phyloP scores from a whole-genome alignment of 2,888 invertebrate species.

The Spodoptera exigua region DNA sequence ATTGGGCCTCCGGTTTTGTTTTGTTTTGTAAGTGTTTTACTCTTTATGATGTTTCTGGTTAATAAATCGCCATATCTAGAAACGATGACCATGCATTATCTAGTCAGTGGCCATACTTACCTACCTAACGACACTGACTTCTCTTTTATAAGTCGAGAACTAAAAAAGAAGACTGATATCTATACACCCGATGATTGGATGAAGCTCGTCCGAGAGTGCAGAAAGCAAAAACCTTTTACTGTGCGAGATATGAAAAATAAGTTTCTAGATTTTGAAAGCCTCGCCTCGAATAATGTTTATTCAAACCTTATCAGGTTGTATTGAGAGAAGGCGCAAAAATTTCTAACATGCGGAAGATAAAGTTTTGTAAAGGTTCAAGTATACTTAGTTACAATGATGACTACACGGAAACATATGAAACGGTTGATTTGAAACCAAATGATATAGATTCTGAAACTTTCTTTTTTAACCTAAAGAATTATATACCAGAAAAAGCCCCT shows the following conservation, averaged over 20 bases:
- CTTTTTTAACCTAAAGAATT: conserved; percentile 39
- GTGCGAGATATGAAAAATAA: conserved; percentile 37
- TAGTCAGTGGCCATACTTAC: conserved; percentile 41
- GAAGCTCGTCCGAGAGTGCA: conserved; percentile 34
- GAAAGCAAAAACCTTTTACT: conserved; percentile 32
- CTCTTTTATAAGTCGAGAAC: conserved; percentile 39
- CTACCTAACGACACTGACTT: conserved; percentile 38
- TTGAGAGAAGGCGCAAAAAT: conserved; percentile 43
- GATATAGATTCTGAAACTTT: conserved; percentile 40
- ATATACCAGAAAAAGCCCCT: conserved; percentile 40
- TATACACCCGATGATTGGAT: conserved; percentile 39
- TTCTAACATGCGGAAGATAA: conserved; percentile 35
- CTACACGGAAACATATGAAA: conserved; percentile 38
- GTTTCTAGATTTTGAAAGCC: conserved; percentile 24
- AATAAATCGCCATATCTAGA: conserved; percentile 41
- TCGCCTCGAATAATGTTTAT: conserved; percentile 26
- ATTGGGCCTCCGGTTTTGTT: too few relatives aligned
- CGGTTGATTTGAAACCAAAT: conserved; percentile 45
- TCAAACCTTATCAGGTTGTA: conserved; percentile 32
- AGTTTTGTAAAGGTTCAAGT: conserved; percentile 34
- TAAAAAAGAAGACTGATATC: conserved; percentile 32
- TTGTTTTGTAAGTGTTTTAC: too few relatives aligned
- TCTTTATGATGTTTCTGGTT: conserved; percentile 43
- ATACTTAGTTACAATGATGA: conserved; percentile 16
- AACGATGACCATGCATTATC: conserved; percentile 36